These are phyloP conservation scores for Dipus sagitta DNA, from an alignment of 2,797 vertebrate species.

Conservation along the genomic window DNA sequence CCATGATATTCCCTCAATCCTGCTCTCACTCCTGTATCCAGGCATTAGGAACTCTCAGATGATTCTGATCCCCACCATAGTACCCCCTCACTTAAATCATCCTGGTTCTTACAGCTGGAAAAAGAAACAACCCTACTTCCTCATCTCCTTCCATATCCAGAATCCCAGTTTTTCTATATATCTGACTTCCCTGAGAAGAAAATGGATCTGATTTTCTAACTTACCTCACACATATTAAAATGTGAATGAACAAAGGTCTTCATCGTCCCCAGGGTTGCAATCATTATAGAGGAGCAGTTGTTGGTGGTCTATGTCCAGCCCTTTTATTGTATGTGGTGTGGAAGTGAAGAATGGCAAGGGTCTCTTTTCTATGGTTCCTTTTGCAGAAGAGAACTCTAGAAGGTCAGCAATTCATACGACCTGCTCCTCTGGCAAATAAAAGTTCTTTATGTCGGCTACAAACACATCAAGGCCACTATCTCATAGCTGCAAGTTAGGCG, in stretches of 20 bases:
- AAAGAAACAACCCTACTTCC: neutral
- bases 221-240: conserved; percentile 41
- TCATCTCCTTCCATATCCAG: neutral
- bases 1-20: neutral
- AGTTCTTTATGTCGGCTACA: neutral
- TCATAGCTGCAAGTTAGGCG: neutral
- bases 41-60: neutral
- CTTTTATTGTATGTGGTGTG: neutral
- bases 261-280: neutral
- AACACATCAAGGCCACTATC: neutral
- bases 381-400: neutral
- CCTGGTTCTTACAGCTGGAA: neutral
- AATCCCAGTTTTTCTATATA: neutral
- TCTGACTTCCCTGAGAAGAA: neutral
- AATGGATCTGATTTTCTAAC: conserved; percentile 20
- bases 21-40: neutral
- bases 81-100: neutral
- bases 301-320: neutral
- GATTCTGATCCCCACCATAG: neutral
- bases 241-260: conserved; percentile 23
- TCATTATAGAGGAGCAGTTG: neutral
- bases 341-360: conserved; percentile 10
- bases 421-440: neutral
- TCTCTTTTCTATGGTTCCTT: neutral
- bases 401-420: conserved; percentile 25